Conservation (phyloP, 2,113 vertebrate genomes). For the Heloderma charlesbogerti region DNA sequence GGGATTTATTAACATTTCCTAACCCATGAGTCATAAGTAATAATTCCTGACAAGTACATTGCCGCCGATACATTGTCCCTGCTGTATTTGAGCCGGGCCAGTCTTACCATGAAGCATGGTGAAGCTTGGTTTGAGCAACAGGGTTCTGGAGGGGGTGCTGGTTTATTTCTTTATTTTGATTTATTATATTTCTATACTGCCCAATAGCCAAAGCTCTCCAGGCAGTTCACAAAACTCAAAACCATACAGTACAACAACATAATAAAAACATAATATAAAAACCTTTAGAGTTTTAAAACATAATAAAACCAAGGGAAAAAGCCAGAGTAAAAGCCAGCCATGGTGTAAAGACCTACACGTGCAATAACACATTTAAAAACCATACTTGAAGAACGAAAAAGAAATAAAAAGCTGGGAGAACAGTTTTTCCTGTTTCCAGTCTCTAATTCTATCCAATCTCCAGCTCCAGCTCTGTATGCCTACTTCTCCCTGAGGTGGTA, state of each 20-base stretch:
- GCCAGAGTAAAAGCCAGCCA: too few species aligned
- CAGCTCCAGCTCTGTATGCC: background rate
- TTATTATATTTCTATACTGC: too few species aligned
- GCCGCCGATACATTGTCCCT: background rate
- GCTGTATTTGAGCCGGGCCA: background rate
- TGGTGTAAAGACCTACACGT: too few species aligned
- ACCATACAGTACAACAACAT: too few species aligned
- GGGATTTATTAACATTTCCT: background rate
- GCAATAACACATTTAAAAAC: too few species aligned
- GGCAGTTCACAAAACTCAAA: too few species aligned
- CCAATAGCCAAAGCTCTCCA: too few species aligned
- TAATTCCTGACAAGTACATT: background rate
- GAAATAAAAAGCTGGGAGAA: too few species aligned
- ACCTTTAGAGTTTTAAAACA: too few species aligned
- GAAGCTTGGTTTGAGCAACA: background rate
- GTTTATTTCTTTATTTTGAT: background rate
- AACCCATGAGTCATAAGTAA: background rate
- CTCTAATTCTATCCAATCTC: background rate
- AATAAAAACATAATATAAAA: too few species aligned
- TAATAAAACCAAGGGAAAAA: too few species aligned
- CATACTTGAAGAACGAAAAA: too few species aligned
- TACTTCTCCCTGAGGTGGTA: background rate
- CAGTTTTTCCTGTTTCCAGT: background rate
- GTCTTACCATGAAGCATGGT: background rate
- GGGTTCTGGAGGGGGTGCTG: background rate